Evolutionary conservation across 2,888 invertebrate genomes (phyloP).

Genomic region (Melanargia galathea): DNA sequence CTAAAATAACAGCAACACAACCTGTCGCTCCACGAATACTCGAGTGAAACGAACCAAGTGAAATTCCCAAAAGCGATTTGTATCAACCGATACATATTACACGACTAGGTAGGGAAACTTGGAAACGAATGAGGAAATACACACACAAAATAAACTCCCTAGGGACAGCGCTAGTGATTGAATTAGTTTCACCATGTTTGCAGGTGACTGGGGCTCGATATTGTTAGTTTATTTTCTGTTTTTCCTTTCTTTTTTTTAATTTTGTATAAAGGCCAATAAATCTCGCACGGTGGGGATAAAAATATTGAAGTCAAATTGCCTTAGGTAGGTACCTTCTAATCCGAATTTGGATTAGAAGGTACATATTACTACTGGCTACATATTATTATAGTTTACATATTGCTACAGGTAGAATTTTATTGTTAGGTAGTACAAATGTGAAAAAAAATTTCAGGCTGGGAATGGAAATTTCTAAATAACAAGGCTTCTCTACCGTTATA

Average conservation of each 20-base stretch:
- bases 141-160: conserved; percentile 42
- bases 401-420: neutral
- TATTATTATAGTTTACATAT: too few relatives aligned
- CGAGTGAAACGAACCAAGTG: conserved; percentile 2
- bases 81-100: conserved; percentile 45
- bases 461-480: too few relatives aligned
- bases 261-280: neutral
- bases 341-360: too few relatives aligned
- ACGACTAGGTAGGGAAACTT: conserved; percentile 26
- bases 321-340: too few relatives aligned
- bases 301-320: too few relatives aligned
- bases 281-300: too few relatives aligned
- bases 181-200: conserved; percentile 51
- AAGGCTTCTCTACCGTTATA: neutral
- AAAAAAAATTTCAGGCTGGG: too few relatives aligned
- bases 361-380: too few relatives aligned
- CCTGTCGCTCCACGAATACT: neutral
- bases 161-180: conserved; percentile 50
- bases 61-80: conserved; percentile 45
- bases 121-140: conserved; percentile 38
- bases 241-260: conserved; percentile 27
- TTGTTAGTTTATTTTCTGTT: conserved; percentile 33
- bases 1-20: neutral
- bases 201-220: conserved; percentile 32
- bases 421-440: neutral